Evolutionary conservation across 2,888 invertebrate species (phyloP).

Genomic region (Uloborus plumipes): DNA sequence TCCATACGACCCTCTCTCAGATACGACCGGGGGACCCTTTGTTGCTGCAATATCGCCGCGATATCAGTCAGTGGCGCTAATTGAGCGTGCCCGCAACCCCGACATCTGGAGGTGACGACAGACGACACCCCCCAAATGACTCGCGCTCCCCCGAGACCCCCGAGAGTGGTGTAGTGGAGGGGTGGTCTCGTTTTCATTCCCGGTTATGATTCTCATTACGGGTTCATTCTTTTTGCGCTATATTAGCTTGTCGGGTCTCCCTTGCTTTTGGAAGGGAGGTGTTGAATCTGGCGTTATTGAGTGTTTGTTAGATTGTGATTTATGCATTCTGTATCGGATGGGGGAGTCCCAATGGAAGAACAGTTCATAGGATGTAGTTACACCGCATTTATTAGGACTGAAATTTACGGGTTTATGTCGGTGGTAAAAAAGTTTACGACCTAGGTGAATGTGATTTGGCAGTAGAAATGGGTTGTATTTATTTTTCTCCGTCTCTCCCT

Average conservation of each 20-base stretch:
- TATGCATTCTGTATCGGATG: too few species aligned
- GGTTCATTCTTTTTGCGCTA: slow-evolving; percentile 49
- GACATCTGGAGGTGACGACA: slow-evolving; percentile 55
- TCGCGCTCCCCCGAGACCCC: slow-evolving; percentile 17
- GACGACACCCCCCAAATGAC: slow-evolving; percentile 10
- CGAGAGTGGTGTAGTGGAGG: slow-evolving; percentile 10
- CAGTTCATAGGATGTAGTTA: too few species aligned
- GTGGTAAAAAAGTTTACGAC: too few species aligned
- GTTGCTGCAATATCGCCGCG: neutral
- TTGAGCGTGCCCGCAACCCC: slow-evolving; percentile 49
- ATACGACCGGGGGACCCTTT: neutral
- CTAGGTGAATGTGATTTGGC: too few species aligned
- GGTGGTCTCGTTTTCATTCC: slow-evolving; percentile 19
- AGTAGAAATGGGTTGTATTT: too few species aligned
- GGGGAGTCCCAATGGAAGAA: too few species aligned
- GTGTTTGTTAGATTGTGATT: neutral
- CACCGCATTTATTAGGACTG: too few species aligned
- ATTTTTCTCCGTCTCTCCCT: too few species aligned
- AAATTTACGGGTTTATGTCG: too few species aligned
- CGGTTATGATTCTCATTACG: slow-evolving; percentile 58
- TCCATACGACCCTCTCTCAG: neutral
- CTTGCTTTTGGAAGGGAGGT: slow-evolving; percentile 17
- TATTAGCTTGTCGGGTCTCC: slow-evolving; percentile 35
- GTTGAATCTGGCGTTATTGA: slow-evolving; percentile 48
- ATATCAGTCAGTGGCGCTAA: slow-evolving; percentile 32